Percentiles rank a stretch among this genome's conserved stretches.
These are phyloP conservation scores for Hetaerina titia DNA, from an alignment of 2,888 invertebrate species.

Conservation along the genomic window DNA sequence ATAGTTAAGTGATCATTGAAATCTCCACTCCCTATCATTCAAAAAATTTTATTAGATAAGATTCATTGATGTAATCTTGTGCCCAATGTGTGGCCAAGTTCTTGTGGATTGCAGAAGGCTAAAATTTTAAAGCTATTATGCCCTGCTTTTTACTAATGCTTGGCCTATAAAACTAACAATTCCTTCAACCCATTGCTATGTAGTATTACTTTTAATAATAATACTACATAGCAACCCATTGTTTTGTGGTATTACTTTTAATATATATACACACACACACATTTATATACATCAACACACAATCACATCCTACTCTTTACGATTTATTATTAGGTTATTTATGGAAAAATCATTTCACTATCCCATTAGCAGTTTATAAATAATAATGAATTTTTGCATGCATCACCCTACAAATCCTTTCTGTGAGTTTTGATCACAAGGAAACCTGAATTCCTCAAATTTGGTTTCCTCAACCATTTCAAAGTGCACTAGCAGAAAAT, in stretches of 20 bases:
- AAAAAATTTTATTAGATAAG: not conserved
- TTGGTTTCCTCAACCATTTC: not conserved
- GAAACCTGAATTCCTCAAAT: not conserved
- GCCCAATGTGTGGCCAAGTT: slow-evolving; percentile 67
- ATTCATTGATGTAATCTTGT: slow-evolving; percentile 31
- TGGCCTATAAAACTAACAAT: slow-evolving; percentile 68
- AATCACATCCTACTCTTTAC: not conserved
- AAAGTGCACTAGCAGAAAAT: not conserved
- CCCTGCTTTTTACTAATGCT: slow-evolving; percentile 70
- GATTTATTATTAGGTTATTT: not conserved
- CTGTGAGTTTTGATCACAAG: not conserved
- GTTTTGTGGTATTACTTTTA: not conserved
- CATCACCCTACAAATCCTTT: not conserved
- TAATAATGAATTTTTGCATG: too few species aligned
- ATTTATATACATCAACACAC: not conserved
- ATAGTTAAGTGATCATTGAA: not conserved
- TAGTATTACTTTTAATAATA: not conserved
- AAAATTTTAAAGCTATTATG: not conserved
- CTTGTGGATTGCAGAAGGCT: slow-evolving; percentile 65
- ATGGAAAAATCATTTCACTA: not conserved
- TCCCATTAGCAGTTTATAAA: not conserved
- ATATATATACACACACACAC: too few species aligned
- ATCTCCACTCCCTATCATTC: slow-evolving; percentile 43
- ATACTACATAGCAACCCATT: not conserved
- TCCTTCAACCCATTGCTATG: not conserved